Evolutionary conservation across 2,113 vertebrate genomes (phyloP), one percentile per base, ranked within the genome.

Genomic region (Rhinichthys klamathensis): DNA sequence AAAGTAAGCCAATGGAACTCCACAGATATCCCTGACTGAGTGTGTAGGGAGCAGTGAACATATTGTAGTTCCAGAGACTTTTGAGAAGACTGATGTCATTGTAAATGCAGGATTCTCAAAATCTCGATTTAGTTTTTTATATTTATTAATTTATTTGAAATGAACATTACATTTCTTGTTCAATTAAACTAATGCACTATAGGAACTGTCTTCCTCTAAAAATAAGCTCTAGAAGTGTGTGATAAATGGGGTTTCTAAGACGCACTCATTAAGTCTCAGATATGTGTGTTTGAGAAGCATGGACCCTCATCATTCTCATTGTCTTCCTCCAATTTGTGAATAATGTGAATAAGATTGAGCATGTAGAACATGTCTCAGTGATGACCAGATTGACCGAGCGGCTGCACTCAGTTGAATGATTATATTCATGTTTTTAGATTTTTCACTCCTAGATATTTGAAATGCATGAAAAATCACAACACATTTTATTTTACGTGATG

Each of bases 391-490:
- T 83, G 67, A 72, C 81, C 49, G 13, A 70, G 49, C 67, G 7
- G 32, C 80, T 72, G 30, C 80, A 16, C 44, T 82, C 65, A 56
- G 80, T 25, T 15, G 21, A 83, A 72, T 83, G 67, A 83, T 83
- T 58, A 72, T 58, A 73, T 72, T 83, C 81, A 38, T 83, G 80
- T 70, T 72, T 83, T 83, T 41, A 83, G 65, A 72, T 83, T 70
- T 74, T 83, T 73, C 49, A 49, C 65, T 82, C 49, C 32, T 25
- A 27, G 80, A 58, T 72, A 41, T 83, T 83, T 83, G 49, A 83
- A 58, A 83, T 83, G 81, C 67, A 83, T 83, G 81, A 83, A 83
- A 83, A 73, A 41, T 18, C 49, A 70, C 65, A 25, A 18, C 81
- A 41, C 67, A 82, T 83, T 83, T 83, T 58, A 73, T 83, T 72